A percentile compares a stretch with the other conserved stretches of the same genome.
Conservation (phyloP, 2,888 invertebrate genomes). For the Drosophila merina region DNA sequence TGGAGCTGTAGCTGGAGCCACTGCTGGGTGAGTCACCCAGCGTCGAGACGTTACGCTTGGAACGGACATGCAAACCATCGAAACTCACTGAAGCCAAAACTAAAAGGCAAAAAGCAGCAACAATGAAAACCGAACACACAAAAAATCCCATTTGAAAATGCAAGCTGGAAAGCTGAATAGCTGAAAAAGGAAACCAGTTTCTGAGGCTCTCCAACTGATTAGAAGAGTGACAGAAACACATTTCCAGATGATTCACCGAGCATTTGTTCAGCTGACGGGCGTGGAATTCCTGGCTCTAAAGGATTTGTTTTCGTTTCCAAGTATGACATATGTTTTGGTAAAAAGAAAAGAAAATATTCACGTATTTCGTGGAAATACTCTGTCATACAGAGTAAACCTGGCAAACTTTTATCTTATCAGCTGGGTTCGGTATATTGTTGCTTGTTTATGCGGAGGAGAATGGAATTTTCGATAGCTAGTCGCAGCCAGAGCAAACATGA, state of each 20-base stretch:
- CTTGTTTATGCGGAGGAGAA: slow-evolving; percentile 20
- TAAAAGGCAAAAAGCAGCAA: slow-evolving; percentile 16
- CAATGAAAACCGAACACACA: slow-evolving; percentile 9
- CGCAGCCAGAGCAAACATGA: slow-evolving; percentile 9
- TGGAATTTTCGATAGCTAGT: slow-evolving; percentile 61
- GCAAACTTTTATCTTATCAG: slow-evolving; percentile 61
- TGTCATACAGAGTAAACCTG: slow-evolving; percentile 2
- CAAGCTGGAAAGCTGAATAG: slow-evolving; percentile 7
- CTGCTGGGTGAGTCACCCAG: slow-evolving; percentile 54
- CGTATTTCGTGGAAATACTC: slow-evolving; percentile 49
- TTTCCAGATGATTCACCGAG: slow-evolving; percentile 47
- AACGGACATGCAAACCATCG: slow-evolving; percentile 45
- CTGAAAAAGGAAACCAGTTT: slow-evolving; percentile 64
- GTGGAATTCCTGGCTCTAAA: slow-evolving; percentile 7
- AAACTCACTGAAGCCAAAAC: slow-evolving; percentile 31
- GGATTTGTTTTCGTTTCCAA: slow-evolving; percentile 5
- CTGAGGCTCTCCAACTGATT: slow-evolving; percentile 46
- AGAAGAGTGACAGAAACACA: slow-evolving; percentile 37
- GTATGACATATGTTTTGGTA: not conserved
- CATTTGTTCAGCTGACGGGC: slow-evolving; percentile 6
- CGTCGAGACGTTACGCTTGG: slow-evolving; percentile 54
- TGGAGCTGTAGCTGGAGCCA: slow-evolving; percentile 19
- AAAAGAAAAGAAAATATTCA: not conserved
- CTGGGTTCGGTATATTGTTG: slow-evolving; percentile 10
- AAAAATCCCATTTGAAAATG: slow-evolving; percentile 26